phyloP scores from a whole-genome alignment of 2,888 invertebrate species.

The Ophioninae sp. region DNA sequence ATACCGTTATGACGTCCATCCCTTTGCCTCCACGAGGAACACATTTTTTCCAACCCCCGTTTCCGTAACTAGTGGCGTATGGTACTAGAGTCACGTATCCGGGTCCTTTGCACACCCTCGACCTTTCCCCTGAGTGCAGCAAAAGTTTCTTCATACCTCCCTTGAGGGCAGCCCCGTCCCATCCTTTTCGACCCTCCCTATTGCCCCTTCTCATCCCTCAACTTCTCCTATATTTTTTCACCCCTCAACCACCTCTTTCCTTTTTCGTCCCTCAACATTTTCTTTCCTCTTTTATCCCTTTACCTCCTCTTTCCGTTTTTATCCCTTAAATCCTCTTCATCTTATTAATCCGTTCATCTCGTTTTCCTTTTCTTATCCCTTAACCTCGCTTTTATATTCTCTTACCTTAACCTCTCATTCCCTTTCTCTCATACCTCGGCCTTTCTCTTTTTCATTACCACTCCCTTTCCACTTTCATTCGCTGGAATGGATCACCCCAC shows the following conservation, averaged over 20 bases:
- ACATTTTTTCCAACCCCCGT: conserved; percentile 43
- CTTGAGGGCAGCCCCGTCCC: conserved; percentile 13
- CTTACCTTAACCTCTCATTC: conserved; percentile 1
- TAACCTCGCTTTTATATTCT: not conserved
- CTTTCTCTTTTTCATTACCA: conserved; percentile 14
- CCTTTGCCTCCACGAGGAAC: conserved; percentile 22
- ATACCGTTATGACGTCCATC: conserved; percentile 4
- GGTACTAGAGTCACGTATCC: conserved; percentile 48
- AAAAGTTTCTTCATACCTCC: conserved; percentile 33
- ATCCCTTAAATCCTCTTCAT: not conserved
- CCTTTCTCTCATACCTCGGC: not conserved
- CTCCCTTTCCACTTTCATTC: conserved; percentile 7
- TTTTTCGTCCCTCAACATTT: conserved; percentile 1
- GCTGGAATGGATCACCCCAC: conserved; percentile 20
- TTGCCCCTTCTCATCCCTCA: conserved; percentile 10
- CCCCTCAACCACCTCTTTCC: not conserved
- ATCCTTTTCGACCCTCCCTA: conserved; percentile 4
- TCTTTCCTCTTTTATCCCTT: not conserved
- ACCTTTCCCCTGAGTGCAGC: conserved; percentile 34
- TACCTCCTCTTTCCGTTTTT: conserved; percentile 10
- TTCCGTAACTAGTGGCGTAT: conserved; percentile 38
- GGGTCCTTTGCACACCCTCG: conserved; percentile 17
- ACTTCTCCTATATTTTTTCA: not conserved
- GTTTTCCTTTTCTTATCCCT: not conserved
- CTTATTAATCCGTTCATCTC: no score